Evolutionary conservation across 2,797 vertebrate genomes (phyloP), one percentile per base, ranked within the genome.

Genomic region (Muscicapa striata): DNA sequence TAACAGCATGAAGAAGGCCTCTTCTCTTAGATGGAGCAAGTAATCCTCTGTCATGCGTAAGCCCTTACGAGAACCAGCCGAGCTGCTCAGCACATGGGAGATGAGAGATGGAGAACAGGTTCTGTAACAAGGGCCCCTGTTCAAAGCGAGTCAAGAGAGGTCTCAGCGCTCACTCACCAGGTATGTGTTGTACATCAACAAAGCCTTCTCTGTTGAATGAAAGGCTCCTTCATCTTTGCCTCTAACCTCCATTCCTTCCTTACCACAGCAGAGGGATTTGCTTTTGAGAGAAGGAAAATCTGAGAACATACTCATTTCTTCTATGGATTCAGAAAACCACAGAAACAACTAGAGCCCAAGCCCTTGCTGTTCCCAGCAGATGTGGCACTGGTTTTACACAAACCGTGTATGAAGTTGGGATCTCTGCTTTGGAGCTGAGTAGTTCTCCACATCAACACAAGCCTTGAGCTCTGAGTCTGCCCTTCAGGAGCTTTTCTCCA

Each of bases 191-290:
- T 83, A 54, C 84, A 75, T 87, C 90, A 96, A 95, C 95, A 96
- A 96, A 97, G 92, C 63, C 70, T 88, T 63, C 95, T 94, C 93
- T 96, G 96, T 96, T 76, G 73, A 93, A 96, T 94, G 95, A 96
- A 96, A 96, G 92, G 55, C 83, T 91, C 94, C 84, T 95, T 96
- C 94, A 94, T 95, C 84, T 96, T 91, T 87, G 76, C 87, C 45
- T 91, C 82, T 93, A 94, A 96, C 94, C 94, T 92, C 85, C 89
- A 91, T 94, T 96, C 96, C 92, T 94, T 86, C 77, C 82, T 94
- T 48, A 76, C 96, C 95, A 93, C 94, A 94, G 92, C 80, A 94
- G 84, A 94, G 74, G 38, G 87, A 63, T 86, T 96, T 93, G 77
- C 89, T 93, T 95, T 91, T 84, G 85, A 94, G 82, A 89, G 94